Conservation (phyloP, 2,113 vertebrate genomes). For the Corvus cornix region DNA sequence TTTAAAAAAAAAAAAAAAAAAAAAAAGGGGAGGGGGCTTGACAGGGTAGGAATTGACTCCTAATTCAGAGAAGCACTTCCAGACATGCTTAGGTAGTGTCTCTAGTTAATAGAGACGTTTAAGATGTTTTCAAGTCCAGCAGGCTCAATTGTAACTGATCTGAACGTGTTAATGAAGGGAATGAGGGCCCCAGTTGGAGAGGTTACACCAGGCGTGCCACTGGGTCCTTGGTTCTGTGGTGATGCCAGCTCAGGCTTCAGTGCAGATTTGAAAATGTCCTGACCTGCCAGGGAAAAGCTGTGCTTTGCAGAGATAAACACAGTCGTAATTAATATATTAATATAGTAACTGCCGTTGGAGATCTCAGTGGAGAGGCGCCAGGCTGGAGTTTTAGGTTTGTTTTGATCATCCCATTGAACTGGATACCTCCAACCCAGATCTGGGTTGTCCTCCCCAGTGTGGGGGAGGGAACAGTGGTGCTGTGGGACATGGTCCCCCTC, state of each 20-base stretch:
- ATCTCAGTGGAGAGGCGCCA: not conserved
- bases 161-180: not conserved
- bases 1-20: not conserved
- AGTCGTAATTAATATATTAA: conserved; percentile 28
- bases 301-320: conserved; percentile 6
- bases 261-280: not conserved
- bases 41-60: not conserved
- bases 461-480: not conserved
- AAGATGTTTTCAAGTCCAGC: not conserved
- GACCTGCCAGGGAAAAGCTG: not conserved
- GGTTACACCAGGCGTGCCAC: accelerated
- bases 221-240: not conserved
- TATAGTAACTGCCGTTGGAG: not conserved
- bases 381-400: not conserved
- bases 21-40: too few relatives aligned
- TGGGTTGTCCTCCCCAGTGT: accelerated
- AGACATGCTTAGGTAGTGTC: not conserved
- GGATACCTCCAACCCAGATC: not conserved
- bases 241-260: not conserved
- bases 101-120: not conserved
- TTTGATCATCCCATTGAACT: not conserved
- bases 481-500: accelerated
- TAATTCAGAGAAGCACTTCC: not conserved
- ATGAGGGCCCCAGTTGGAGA: not conserved
- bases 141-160: not conserved